Conservation (phyloP, 2,888 invertebrate species). For the Leptopterna dolabrata region DNA sequence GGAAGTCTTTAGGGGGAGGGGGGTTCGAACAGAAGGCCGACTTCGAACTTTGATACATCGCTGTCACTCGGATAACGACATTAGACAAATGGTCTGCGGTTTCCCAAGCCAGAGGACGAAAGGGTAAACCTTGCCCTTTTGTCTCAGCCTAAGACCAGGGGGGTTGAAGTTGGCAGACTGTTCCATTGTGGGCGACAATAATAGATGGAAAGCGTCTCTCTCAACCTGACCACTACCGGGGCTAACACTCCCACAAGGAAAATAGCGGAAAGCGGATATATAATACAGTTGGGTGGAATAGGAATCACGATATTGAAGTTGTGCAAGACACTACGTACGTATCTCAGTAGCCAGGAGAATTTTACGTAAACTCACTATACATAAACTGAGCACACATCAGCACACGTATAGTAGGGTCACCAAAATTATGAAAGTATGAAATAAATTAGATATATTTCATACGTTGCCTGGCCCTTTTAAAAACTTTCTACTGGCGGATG, state of each 20-base stretch:
- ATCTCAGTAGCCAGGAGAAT: too few relatives aligned
- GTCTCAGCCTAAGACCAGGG: background rate
- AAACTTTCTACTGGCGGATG: too few relatives aligned
- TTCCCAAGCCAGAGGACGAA: background rate
- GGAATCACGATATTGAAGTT: too few relatives aligned
- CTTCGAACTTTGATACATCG: slow-evolving; percentile 35
- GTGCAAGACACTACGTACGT: too few relatives aligned
- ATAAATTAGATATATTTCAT: too few relatives aligned
- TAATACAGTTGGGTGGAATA: too few relatives aligned
- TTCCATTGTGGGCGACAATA: slow-evolving; percentile 18
- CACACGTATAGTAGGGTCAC: too few relatives aligned
- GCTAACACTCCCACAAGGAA: background rate
- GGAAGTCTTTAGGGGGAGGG: background rate
- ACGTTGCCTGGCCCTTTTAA: too few relatives aligned
- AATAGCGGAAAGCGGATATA: background rate
- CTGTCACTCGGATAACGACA: slow-evolving; percentile 40
- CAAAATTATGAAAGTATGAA: too few relatives aligned
- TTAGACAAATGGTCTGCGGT: slow-evolving; percentile 34
- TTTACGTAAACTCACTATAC: too few relatives aligned
- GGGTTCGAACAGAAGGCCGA: slow-evolving; percentile 6
- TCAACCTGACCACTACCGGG: background rate
- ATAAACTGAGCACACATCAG: too few relatives aligned
- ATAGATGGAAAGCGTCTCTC: slow-evolving; percentile 13
- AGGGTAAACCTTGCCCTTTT: slow-evolving; percentile 18
- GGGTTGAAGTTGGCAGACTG: slow-evolving; percentile 25